Conservation (phyloP, 2,888 invertebrate genomes). For the Caenorhabditis drosophilae region DNA sequence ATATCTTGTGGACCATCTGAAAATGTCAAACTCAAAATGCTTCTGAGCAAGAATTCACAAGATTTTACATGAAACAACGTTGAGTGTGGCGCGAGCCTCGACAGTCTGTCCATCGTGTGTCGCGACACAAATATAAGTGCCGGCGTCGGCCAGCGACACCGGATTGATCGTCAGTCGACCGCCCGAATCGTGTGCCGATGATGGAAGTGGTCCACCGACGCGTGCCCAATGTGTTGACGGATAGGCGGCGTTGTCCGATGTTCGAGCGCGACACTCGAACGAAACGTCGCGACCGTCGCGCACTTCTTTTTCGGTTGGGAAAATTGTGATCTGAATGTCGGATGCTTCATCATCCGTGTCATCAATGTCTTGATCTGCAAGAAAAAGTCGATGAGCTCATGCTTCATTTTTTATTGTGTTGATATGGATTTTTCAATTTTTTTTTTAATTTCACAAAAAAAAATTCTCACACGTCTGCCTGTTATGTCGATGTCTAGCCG, state of each 20-base stretch:
- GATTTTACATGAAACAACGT: slow-evolving; percentile 60
- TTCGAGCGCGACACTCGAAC: slow-evolving; percentile 67
- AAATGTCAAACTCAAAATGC: too few relatives aligned
- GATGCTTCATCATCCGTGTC: slow-evolving; percentile 26
- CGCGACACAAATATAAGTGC: slow-evolving; percentile 65
- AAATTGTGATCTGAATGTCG: slow-evolving; percentile 67
- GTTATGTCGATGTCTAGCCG: slow-evolving; percentile 31
- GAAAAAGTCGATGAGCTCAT: too few relatives aligned
- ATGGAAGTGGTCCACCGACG: slow-evolving; percentile 63
- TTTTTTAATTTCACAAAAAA: neutral
- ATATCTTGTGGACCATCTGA: slow-evolving; percentile 64
- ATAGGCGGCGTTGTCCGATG: slow-evolving; percentile 59
- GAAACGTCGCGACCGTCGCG: slow-evolving; percentile 66
- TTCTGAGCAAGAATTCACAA: too few relatives aligned
- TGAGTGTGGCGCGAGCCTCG: slow-evolving; percentile 61
- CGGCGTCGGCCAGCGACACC: slow-evolving; percentile 54
- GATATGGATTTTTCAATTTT: neutral
- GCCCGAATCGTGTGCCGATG: slow-evolving; percentile 54
- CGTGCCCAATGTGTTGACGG: slow-evolving; percentile 54
- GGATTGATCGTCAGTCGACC: slow-evolving; percentile 62
- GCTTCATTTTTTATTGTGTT: neutral
- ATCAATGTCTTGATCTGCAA: slow-evolving; percentile 50
- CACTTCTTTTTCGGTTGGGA: slow-evolving; percentile 62
- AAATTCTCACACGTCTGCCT: slow-evolving; percentile 39
- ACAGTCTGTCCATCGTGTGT: slow-evolving; percentile 62